Evolutionary conservation across 1,140 invertebrate genomes (phyloP).

Genomic region (Leptinotarsa texana): DNA sequence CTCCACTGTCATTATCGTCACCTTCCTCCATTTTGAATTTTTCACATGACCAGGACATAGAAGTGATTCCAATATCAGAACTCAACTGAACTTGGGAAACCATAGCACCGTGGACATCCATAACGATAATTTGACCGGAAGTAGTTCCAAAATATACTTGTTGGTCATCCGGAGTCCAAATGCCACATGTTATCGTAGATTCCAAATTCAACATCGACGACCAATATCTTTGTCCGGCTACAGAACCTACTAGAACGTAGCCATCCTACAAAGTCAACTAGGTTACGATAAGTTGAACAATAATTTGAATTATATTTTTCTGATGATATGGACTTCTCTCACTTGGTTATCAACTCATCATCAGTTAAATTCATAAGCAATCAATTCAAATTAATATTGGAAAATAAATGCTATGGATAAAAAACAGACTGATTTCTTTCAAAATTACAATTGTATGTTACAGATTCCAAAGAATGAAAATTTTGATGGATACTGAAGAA

Average conservation of each 20-base stretch:
- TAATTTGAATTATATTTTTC: no score
- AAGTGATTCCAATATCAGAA: slow-evolving; percentile 78
- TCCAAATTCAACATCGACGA: slow-evolving; percentile 95
- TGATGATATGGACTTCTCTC: no score
- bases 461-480: no score
- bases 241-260: slow-evolving; percentile 94
- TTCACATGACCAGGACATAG: slow-evolving; percentile 95
- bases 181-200: slow-evolving; percentile 91
- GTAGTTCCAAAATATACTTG: slow-evolving; percentile 96
- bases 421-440: no score
- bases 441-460: no score
- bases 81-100: slow-evolving; percentile 86
- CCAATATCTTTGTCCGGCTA: slow-evolving; percentile 97
- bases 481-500: no score
- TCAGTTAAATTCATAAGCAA: no score
- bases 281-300: no score
- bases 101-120: slow-evolving; percentile 95
- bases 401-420: no score
- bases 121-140: slow-evolving; percentile 90
- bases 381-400: no score
- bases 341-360: no score
- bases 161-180: slow-evolving; percentile 97
- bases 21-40: slow-evolving; percentile 98
- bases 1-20: slow-evolving; percentile 68
- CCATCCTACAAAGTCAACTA: slow-evolving; percentile 69